Percentiles rank a stretch among this genome's conserved stretches.
phyloP scores from a whole-genome alignment of 2,797 vertebrate genomes.

The Lerista edwardsae region DNA sequence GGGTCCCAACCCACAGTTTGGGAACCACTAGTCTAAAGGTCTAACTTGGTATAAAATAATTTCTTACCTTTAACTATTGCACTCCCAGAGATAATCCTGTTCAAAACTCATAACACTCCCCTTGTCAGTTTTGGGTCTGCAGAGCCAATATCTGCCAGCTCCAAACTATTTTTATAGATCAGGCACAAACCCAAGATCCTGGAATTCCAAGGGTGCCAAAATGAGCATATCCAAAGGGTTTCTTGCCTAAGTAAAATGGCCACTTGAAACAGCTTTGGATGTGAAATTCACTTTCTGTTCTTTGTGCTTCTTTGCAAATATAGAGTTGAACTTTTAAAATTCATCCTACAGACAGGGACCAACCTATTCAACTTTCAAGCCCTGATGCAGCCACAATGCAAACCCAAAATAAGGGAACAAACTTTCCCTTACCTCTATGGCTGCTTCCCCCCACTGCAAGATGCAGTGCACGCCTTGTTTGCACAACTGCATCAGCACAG shows the following conservation, averaged over 20 bases:
- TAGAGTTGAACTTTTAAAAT: neutral
- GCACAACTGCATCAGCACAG: too few relatives aligned
- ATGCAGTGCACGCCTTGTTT: too few relatives aligned
- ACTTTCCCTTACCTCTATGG: too few relatives aligned
- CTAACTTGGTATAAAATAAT: too few relatives aligned
- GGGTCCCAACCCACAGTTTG: too few relatives aligned
- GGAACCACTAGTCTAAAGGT: too few relatives aligned
- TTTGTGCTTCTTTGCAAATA: neutral
- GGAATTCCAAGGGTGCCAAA: neutral
- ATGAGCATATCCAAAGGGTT: neutral
- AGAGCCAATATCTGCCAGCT: neutral
- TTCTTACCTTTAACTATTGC: too few relatives aligned
- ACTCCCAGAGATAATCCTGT: too few relatives aligned
- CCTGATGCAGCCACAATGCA: too few relatives aligned
- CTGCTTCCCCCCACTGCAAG: too few relatives aligned
- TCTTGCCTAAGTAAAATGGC: neutral
- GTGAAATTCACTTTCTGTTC: neutral
- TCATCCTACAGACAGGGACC: neutral
- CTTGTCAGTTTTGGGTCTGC: neutral
- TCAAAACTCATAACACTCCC: neutral
- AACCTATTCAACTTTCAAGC: too few relatives aligned
- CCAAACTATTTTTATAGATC: neutral
- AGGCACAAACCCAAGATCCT: neutral
- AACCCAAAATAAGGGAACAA: too few relatives aligned
- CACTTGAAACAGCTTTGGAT: neutral